Percentiles rank a stretch among this genome's conserved stretches.
Evolutionary conservation across 2,888 invertebrate species (phyloP).

Genomic region (Cosmia trapezina): DNA sequence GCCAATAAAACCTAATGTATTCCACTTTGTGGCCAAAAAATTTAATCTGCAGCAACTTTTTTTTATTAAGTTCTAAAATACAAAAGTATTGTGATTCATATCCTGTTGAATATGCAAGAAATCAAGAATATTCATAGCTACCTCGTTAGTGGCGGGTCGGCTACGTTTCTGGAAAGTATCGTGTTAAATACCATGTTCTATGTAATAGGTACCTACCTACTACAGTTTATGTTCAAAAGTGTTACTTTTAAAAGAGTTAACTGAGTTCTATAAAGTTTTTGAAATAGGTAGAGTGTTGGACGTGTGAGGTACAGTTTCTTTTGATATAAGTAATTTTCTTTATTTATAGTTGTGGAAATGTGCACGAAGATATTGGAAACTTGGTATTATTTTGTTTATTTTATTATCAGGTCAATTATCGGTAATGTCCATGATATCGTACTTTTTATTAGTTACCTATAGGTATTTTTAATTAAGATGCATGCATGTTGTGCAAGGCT

Average conservation of each 20-base stretch:
- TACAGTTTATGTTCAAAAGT: constrained; percentile 25
- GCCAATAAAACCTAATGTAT: constrained; percentile 34
- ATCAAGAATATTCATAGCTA: constrained; percentile 83
- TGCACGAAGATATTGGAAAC: background rate
- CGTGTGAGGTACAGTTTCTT: background rate
- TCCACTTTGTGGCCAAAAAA: constrained; percentile 44
- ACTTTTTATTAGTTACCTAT: background rate
- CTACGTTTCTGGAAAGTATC: constrained; percentile 80
- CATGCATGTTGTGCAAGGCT: too few relatives aligned
- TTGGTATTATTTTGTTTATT: background rate
- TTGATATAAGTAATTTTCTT: background rate
- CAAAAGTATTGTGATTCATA: constrained; percentile 86
- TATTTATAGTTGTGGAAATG: constrained; percentile 1
- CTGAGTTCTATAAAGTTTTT: constrained; percentile 6
- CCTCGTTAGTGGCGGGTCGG: constrained; percentile 83
- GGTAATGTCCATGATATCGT: background rate
- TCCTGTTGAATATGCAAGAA: constrained; percentile 86
- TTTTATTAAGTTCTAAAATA: constrained; percentile 79
- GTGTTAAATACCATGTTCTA: constrained; percentile 61
- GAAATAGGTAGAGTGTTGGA: background rate
- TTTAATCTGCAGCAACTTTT: constrained; percentile 60
- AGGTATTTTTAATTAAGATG: too few relatives aligned
- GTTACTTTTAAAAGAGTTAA: constrained; percentile 11
- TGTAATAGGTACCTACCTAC: constrained; percentile 20
- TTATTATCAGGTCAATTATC: background rate